These are phyloP conservation scores for Trichopoda pennipes DNA, from an alignment of 2,888 invertebrate species.

Conservation along the genomic window DNA sequence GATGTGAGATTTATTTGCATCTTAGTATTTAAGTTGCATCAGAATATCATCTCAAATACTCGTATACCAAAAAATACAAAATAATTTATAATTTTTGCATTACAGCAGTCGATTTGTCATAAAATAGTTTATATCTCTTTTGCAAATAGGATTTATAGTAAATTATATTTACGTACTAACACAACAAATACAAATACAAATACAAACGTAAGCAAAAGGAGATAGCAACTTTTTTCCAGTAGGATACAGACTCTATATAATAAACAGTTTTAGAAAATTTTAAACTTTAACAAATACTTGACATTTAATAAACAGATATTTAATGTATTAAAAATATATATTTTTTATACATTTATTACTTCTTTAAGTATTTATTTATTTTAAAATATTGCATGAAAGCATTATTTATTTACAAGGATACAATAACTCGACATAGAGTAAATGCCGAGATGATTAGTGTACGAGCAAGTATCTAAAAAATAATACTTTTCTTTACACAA, in stretches of 20 bases:
- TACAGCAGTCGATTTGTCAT: neutral
- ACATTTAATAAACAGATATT: neutral
- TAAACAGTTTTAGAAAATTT: neutral
- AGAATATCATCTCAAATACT: too few relatives aligned
- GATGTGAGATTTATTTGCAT: neutral
- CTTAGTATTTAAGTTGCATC: neutral
- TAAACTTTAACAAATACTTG: neutral
- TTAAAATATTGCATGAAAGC: conserved; percentile 2
- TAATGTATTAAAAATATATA: neutral
- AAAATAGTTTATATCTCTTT: neutral
- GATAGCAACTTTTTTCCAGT: too few relatives aligned
- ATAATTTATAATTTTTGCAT: neutral
- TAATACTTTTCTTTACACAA: too few relatives aligned
- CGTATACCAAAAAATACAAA: too few relatives aligned
- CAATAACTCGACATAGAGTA: conserved; percentile 17
- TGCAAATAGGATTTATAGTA: neutral
- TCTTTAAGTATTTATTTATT: conserved; percentile 4
- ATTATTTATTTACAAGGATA: conserved; percentile 9
- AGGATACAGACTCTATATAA: neutral
- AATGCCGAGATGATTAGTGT: conserved; percentile 25
- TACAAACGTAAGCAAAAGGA: neutral
- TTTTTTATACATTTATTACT: neutral
- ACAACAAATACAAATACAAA: neutral
- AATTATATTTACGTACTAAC: neutral
- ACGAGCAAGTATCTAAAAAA: neutral